Base-by-base conservation (phyloP, 1,140 invertebrate species). In the Pogonus chalceus region DNA sequence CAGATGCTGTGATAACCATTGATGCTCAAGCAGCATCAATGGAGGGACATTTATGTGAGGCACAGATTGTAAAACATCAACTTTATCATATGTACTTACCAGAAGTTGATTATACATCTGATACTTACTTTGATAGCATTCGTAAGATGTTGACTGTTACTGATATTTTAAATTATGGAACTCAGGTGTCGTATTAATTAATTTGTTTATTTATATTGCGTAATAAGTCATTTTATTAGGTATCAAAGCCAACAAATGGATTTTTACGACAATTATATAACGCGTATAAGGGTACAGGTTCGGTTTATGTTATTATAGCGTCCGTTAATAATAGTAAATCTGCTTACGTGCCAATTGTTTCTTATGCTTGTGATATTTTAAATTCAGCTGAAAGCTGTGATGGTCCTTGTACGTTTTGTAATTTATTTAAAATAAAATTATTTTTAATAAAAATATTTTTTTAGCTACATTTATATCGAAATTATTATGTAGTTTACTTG, bases 41-140 rank as follows among this genome's bases (percentile, higher is more conserved):
- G 7, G 18, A 54, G 1, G 35, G 59, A 31, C 62, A 62, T 20
- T 51, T 56, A 2, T 75, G 71, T 56, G 68, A 74, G 39, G 65
- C 67, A 18, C 59, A 64, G 49, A 55, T 59, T 10, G 56, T 78
- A 21, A 54, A 67, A 2, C 76, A 84, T 55, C 69, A 79, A 18
- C 74, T 83, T 56, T 88, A 85, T 63, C 77, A 81, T 47, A 69
- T 81, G 59, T 87, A 79, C 58, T 60, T 87, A 23, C 62, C 73
- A 1, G 79, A 80, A 60, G 68, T 70, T 43, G 77, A 84, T 62
- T 78, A 77, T 52, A 71, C 65, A 20, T 56, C 64, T 7, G 72
- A 76, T 20, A 67, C 67, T 2, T 88, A 86, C 64, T 88, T 87
- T 69, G 56, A 68, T 14, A 73, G 69, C 2, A 76, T 90, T 9